Evolutionary conservation across 2,113 vertebrate genomes (phyloP).

Genomic region (Datnioides undecimradiatus): DNA sequence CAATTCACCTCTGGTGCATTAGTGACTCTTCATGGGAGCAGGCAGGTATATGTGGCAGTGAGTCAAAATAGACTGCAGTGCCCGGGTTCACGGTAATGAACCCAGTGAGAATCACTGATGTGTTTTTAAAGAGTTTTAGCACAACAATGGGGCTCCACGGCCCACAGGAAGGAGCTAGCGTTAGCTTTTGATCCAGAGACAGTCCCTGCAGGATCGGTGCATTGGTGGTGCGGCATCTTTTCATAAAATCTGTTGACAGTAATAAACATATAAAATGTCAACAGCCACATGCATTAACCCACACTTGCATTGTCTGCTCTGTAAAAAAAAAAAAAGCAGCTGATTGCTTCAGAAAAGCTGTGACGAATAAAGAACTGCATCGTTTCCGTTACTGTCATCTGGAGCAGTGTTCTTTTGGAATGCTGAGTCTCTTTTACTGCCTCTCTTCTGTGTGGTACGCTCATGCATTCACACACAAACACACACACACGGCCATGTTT

Average conservation of each 20-base stretch:
- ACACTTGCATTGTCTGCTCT: not conserved
- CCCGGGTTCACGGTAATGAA: not conserved
- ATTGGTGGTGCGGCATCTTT: not conserved
- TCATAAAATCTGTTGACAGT: not conserved
- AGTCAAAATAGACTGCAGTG: not conserved
- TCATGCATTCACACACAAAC: not conserved
- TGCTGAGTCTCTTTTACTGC: not conserved
- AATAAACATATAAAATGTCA: not conserved
- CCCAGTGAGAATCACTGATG: not conserved
- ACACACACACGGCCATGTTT: not conserved
- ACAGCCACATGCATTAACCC: not conserved
- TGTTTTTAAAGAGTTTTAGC: not conserved
- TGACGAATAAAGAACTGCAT: slow-evolving; percentile 55
- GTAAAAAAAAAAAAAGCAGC: too few species aligned
- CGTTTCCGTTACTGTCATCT: slow-evolving; percentile 51
- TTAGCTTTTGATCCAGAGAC: not conserved
- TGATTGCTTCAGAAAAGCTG: too few species aligned
- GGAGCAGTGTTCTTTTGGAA: slow-evolving; percentile 43
- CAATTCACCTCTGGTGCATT: not conserved
- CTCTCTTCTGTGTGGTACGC: not conserved
- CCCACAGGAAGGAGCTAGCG: not conserved
- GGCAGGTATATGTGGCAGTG: not conserved
- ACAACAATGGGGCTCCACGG: not conserved
- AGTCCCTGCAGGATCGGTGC: not conserved
- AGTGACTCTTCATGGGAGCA: not conserved